Conservation (phyloP, 2,797 vertebrate genomes). For the Mormyrus proboscirostris region DNA sequence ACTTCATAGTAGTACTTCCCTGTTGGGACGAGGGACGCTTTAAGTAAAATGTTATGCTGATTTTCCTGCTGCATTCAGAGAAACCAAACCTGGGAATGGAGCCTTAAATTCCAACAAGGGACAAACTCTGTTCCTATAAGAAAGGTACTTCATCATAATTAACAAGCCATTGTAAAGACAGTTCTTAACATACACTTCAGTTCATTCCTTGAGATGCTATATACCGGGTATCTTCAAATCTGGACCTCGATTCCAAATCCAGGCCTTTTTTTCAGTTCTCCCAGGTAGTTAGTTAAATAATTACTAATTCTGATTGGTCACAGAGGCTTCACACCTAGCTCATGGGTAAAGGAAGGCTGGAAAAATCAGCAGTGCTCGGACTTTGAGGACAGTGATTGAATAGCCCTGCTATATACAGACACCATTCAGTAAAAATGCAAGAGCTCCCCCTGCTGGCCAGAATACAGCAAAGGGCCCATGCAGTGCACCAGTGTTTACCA, state of each 20-base stretch:
- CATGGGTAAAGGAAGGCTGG: neutral
- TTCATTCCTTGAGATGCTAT: neutral
- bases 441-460: neutral
- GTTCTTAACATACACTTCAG: neutral
- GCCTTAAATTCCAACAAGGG: neutral
- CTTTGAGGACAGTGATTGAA: neutral
- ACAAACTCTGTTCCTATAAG: neutral
- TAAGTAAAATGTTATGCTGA: neutral
- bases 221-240: neutral
- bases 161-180: neutral
- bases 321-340: neutral
- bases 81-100: neutral
- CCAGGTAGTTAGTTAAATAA: neutral
- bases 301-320: neutral
- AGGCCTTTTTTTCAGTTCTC: neutral
- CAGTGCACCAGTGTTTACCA: neutral
- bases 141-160: neutral
- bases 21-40: slow-evolving; percentile 37
- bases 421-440: neutral
- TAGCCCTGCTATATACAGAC: neutral
- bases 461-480: neutral
- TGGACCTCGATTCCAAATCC: neutral
- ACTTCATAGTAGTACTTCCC: slow-evolving; percentile 93
- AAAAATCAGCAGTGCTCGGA: neutral
- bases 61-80: neutral